phyloP scores from a whole-genome alignment of 2,888 invertebrate species.

The Pterostichus niger region DNA sequence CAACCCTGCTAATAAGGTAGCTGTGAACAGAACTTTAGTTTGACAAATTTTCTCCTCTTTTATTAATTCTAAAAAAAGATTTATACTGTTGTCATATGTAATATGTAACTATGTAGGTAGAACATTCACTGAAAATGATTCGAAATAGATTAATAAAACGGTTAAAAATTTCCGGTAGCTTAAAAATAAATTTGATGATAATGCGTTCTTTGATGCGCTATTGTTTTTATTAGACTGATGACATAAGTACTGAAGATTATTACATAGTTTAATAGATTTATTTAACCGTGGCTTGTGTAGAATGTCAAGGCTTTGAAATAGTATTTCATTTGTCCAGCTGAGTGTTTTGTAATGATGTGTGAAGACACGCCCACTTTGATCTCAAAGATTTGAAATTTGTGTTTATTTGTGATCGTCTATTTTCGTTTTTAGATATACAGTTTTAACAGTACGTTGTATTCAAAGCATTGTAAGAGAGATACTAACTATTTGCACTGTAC shows the following conservation, averaged over 20 bases:
- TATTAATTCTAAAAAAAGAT: too few relatives aligned
- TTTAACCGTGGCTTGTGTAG: not conserved
- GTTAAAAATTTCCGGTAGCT: not conserved
- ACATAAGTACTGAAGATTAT: constrained; percentile 27
- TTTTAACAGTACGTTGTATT: not conserved
- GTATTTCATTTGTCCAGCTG: not conserved
- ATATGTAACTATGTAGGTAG: too few relatives aligned
- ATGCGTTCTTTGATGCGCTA: constrained; percentile 16
- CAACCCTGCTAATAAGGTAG: too few relatives aligned
- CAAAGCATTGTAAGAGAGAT: not conserved
- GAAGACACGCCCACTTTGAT: not conserved
- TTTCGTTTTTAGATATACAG: not conserved
- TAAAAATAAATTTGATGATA: constrained; percentile 24
- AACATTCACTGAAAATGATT: too few relatives aligned
- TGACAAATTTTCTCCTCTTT: too few relatives aligned
- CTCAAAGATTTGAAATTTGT: constrained; percentile 11
- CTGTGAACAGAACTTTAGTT: too few relatives aligned
- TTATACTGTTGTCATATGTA: too few relatives aligned
- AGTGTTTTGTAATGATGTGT: constrained; percentile 12
- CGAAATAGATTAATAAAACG: not conserved
- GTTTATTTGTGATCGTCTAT: constrained; percentile 17
- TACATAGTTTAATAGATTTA: constrained; percentile 35
- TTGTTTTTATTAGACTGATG: constrained; percentile 45
- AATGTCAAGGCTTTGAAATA: constrained; percentile 22
- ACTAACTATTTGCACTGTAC: constrained; percentile 10